Base-by-base conservation (phyloP, 2,888 invertebrate species). In the Lithophane leautieri region DNA sequence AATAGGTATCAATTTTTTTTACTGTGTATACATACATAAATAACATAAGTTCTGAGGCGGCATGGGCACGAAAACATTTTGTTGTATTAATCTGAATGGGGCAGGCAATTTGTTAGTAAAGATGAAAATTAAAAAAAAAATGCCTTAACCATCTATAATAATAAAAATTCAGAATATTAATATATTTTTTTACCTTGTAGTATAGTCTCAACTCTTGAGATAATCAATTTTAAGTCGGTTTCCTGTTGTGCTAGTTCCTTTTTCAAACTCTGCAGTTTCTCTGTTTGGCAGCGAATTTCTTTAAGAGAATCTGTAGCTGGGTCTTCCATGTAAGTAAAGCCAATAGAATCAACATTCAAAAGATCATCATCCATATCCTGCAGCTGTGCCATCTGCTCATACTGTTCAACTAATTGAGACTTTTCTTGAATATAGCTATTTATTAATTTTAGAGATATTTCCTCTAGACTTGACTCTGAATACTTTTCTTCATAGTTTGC, bases 401-500 rank as follows among this genome's bases (percentile, higher is more conserved):
- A 97, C 88, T 98, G 97, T 75, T 97, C 97, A 81, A 98, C 97
- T 62, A 98, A 91, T 90, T 98, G 97, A 62, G 97, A 97, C 89
- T 98, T 98, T 87, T 97, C 98, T 91, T 97, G 97, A 86, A 97
- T 97, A 86, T 97, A 97, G 91, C 97, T 98, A 83, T 97, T 97
- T 54, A 97, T 97, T 75, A 98, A 92, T 92, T 97, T 98, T 47
- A 98, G 93, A 1, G 98, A 98, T 88, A 98, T 98, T 92, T 98
- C 98, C 90, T 98, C 98, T 84, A 98, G 95, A 89, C 98, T 98
- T 40, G 97, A 95, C 88, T 97, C 97, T 0, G 96, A 94, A 90
- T 93, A 95, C 83, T 96, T 96, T 86, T 96, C 97, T 88, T 97
- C 96, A 86, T 96, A 96, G 83, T 97, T 97, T 75, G 94, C 93